Conservation (phyloP, 2,888 invertebrate genomes). For the Mechanitis mazaeus region DNA sequence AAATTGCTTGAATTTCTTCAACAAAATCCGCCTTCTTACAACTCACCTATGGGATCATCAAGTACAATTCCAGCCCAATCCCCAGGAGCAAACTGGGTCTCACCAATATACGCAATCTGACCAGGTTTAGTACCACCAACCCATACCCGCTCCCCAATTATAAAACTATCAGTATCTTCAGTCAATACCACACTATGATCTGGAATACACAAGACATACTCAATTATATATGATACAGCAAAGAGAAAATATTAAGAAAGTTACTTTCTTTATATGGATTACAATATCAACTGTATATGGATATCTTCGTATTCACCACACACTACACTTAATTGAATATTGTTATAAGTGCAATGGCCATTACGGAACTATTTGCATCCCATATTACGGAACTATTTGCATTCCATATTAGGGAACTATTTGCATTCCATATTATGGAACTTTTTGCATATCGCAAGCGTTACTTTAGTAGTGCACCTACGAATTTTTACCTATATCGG, state of each 20-base stretch:
- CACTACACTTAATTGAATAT: slow-evolving; percentile 40
- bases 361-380: slow-evolving; percentile 53
- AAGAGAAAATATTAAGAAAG: slow-evolving; percentile 32
- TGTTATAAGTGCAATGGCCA: slow-evolving; percentile 63
- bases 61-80: slow-evolving; percentile 99
- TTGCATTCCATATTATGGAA: slow-evolving; percentile 42
- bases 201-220: slow-evolving; percentile 53
- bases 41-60: slow-evolving; percentile 93
- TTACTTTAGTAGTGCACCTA: slow-evolving; percentile 36
- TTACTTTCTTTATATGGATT: slow-evolving; percentile 37
- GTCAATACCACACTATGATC: slow-evolving; percentile 90
- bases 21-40: neutral
- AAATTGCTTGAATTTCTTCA: neutral
- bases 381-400: slow-evolving; percentile 50
- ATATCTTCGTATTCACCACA: slow-evolving; percentile 43
- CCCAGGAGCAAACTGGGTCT: slow-evolving; percentile 97
- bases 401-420: slow-evolving; percentile 49
- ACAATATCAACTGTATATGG: slow-evolving; percentile 50
- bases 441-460: slow-evolving; percentile 51
- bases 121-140: slow-evolving; percentile 95
- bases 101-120: slow-evolving; percentile 94
- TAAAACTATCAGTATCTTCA: slow-evolving; percentile 95
- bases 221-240: slow-evolving; percentile 19
- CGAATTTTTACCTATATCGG: slow-evolving; percentile 50
- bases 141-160: slow-evolving; percentile 96